Conservation (phyloP, 53 echinoderm and acorn worm genomes). For the Apostichopus leukothele region DNA sequence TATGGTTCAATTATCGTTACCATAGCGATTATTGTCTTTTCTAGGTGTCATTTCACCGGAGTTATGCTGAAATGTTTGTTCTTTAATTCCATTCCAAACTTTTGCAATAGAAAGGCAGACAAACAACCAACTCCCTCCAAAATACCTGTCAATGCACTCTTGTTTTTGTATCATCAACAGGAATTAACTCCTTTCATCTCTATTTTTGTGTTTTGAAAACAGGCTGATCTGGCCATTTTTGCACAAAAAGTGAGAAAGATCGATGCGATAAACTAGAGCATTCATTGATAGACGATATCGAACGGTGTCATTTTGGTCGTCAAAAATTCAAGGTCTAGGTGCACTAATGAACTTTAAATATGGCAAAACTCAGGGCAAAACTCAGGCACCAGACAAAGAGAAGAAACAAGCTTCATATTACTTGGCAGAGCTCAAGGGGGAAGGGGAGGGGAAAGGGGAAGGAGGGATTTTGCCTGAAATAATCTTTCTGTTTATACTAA, state of each 20-base stretch:
- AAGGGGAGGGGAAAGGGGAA: too few species aligned
- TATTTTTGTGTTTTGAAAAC: neutral
- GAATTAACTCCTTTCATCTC: neutral
- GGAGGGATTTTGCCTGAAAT: too few species aligned
- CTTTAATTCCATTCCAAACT: too few species aligned
- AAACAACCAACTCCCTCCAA: too few species aligned
- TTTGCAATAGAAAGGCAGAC: too few species aligned
- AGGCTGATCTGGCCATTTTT: neutral
- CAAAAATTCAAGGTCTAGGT: neutral
- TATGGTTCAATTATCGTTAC: neutral
- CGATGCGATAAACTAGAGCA: neutral
- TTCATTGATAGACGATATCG: neutral
- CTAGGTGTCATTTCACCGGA: too few species aligned
- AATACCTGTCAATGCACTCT: neutral
- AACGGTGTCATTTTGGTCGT: neutral
- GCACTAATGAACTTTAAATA: neutral
- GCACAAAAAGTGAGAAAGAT: neutral
- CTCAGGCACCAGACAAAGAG: neutral
- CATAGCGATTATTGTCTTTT: neutral
- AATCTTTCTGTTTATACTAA: too few species aligned
- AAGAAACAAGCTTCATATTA: too few species aligned
- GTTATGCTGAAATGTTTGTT: too few species aligned
- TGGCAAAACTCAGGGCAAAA: neutral
- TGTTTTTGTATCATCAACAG: neutral
- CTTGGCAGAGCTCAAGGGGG: too few species aligned